phyloP scores from a whole-genome alignment of 2,888 invertebrate genomes.

The Petrolisthes manimaculis region DNA sequence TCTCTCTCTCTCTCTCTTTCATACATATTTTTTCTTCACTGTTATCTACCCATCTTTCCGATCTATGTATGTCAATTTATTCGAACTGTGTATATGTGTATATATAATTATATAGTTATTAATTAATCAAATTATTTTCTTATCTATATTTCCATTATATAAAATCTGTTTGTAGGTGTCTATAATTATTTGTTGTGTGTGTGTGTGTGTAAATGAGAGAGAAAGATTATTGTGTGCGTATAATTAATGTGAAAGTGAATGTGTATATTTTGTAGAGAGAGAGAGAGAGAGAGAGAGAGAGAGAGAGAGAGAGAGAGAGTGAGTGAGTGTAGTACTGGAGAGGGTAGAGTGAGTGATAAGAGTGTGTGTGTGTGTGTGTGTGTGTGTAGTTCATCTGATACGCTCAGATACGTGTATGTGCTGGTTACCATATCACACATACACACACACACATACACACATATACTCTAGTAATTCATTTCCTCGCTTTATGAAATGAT shows the following conservation, averaged over 20 bases:
- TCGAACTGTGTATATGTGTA: too few relatives aligned
- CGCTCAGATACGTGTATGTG: background rate
- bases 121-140: background rate
- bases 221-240: too few relatives aligned
- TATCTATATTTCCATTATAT: background rate
- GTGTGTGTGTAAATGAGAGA: background rate
- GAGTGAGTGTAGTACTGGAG: background rate
- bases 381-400: background rate
- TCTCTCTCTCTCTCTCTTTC: background rate
- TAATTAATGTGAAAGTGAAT: background rate
- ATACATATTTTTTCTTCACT: too few relatives aligned
- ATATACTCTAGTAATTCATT: background rate
- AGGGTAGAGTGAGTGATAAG: background rate
- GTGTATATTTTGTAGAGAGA: background rate
- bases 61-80: background rate
- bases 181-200: background rate
- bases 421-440: background rate
- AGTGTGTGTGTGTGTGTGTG: too few relatives aligned
- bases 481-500: background rate
- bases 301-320: background rate
- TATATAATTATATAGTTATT: too few relatives aligned
- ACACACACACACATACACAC: background rate
- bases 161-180: background rate
- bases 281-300: background rate
- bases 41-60: background rate